Evolutionary conservation across 2,797 vertebrate genomes (phyloP).

Genomic region (Enteromius viviparus): DNA sequence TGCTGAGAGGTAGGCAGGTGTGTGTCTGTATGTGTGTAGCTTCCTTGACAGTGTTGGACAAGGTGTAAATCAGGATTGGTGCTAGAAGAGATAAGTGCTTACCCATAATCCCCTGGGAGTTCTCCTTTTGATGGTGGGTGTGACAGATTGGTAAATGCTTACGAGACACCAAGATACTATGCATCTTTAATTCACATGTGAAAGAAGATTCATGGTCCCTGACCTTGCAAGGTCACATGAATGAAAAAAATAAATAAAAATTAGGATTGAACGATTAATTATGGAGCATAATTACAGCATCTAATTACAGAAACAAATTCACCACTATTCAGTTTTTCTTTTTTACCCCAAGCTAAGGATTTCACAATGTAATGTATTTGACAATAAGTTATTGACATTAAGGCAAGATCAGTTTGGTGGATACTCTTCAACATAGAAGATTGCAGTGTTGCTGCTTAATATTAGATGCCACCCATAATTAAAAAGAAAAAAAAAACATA

Average conservation of each 20-base stretch:
- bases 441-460: not conserved
- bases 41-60: conserved; percentile 19
- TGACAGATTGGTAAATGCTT: conserved; percentile 19
- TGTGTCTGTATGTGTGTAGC: conserved; percentile 22
- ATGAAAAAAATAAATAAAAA: not conserved
- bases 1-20: conserved; percentile 7
- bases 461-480: not conserved
- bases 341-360: not conserved
- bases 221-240: conserved; percentile 51
- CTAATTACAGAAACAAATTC: not conserved
- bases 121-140: conserved; percentile 22
- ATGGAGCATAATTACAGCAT: not conserved
- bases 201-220: conserved; percentile 56
- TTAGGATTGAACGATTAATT: conserved; percentile 1
- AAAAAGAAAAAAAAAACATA: not conserved
- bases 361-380: not conserved
- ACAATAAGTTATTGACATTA: not conserved
- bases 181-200: conserved; percentile 57
- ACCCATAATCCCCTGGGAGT: conserved; percentile 31
- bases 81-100: conserved; percentile 31
- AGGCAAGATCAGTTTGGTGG: not conserved
- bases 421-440: not conserved
- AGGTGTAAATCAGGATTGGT: conserved; percentile 40
- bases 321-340: not conserved
- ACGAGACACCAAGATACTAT: conserved; percentile 47